These are phyloP conservation scores for Eristalinus sepulchralis DNA, from an alignment of 2,888 invertebrate genomes.

Conservation along the genomic window DNA sequence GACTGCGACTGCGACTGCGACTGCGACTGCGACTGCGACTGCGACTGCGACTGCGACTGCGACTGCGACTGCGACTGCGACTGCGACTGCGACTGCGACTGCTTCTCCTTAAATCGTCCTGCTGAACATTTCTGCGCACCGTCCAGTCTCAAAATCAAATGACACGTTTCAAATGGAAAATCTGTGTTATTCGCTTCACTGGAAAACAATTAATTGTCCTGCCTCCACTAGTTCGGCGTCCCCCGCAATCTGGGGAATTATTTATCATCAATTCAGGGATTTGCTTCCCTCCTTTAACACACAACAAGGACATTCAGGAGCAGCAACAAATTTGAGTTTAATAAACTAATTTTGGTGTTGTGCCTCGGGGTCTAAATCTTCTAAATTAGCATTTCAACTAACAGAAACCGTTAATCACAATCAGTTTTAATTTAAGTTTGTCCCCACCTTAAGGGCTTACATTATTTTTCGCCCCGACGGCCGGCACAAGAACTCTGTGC, in stretches of 20 bases:
- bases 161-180: neutral
- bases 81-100: neutral
- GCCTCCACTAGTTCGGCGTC: neutral
- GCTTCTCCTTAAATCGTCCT: neutral
- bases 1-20: neutral
- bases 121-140: neutral
- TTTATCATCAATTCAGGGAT: neutral
- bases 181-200: neutral
- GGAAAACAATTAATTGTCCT: neutral
- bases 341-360: conserved; percentile 39
- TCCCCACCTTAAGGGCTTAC: neutral
- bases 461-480: neutral
- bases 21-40: no score
- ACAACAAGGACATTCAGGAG: neutral
- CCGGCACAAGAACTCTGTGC: neutral
- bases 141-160: neutral
- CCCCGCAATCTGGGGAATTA: neutral
- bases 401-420: conserved; percentile 54
- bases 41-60: neutral
- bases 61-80: neutral
- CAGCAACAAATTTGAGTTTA: conserved; percentile 14
- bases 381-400: conserved; percentile 39
- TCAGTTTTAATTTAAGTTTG: conserved; percentile 57
- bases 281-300: neutral
- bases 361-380: conserved; percentile 13